Evolutionary conservation across 2,113 vertebrate genomes (phyloP), one percentile per base, ranked within the genome.

Genomic region (Candoia aspera): DNA sequence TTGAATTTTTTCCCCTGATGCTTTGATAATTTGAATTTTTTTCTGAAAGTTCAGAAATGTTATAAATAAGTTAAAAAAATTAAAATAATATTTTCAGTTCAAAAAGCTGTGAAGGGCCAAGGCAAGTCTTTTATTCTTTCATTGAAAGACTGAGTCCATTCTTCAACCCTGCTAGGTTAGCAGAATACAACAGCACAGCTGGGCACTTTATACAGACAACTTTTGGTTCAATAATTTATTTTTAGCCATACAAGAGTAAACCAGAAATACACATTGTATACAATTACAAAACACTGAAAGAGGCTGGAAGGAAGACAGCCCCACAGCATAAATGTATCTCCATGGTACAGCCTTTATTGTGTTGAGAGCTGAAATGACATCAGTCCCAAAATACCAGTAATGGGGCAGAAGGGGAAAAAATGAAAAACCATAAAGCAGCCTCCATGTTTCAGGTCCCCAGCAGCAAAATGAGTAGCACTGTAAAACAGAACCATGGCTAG

Each of bases 181-280:
- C 46, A 85, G 46, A 60, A 88, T 13, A 86, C 54, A 59, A 84
- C 37, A 33, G 13, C 55, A 84, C 55, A 58, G 55, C 26, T 33
- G 49, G 4, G 6, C 13, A 42, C 42, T 92, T 62, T 21, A 85
- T 62, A n/a, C 54, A 85, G 73, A 84, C 87, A 85, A 37, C 11
- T 37, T 89, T 79, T 55, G 91, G 73, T 92, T 92, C 91, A 92
- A 92, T 92, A 92, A 92, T 92, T 92, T 92, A 92, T 92, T 92
- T 92, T 88, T 89, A 89, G 60, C 12, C 11, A 64, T 92, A 89
- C 91, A 92, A 86, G 79, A 92, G 57, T 84, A 53, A 92, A 89
- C 91, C 84, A 83, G 73, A 92, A 92, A 89, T 89, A 92, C 58
- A 92, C 73, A 46, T 89, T 88, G 84, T 64, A 42, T 89, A 92